These are phyloP conservation scores for Drosophila nebulosa DNA, from an alignment of 1,140 invertebrate species.

Conservation along the genomic window DNA sequence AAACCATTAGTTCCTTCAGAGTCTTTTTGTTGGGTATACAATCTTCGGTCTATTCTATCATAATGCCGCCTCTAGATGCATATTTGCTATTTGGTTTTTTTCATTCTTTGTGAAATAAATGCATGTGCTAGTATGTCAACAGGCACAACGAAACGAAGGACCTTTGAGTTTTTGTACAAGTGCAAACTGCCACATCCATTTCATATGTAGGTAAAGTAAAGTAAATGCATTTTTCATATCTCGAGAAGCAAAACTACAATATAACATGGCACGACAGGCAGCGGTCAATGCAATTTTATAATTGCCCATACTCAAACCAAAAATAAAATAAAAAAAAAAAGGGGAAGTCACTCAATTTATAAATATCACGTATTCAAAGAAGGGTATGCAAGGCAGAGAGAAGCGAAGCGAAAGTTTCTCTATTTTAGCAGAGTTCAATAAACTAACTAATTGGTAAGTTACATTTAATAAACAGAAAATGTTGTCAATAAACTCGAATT, in stretches of 20 bases:
- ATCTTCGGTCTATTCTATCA: no score
- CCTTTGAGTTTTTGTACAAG: constrained; percentile 23
- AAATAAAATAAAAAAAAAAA: no score
- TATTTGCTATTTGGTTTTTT: neutral
- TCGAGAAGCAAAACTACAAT: constrained; percentile 27
- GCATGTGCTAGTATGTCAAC: constrained; percentile 20
- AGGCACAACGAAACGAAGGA: constrained; percentile 29
- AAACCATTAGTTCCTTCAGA: no score
- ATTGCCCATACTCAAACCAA: constrained; percentile 29
- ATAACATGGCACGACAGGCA: constrained; percentile 36
- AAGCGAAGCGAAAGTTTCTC: no score
- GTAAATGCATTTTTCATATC: constrained; percentile 48
- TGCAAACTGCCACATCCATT: neutral
- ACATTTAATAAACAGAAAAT: no score
- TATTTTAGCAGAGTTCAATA: no score
- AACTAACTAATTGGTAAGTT: neutral
- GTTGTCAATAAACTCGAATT: no score
- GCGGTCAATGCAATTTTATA: constrained; percentile 61
- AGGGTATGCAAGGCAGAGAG: neutral
- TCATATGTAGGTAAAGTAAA: neutral
- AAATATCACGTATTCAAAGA: neutral
- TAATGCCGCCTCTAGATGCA: neutral
- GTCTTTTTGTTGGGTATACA: neutral
- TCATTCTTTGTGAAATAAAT: constrained; percentile 38
- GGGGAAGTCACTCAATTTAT: neutral